Evolutionary conservation across 2,113 vertebrate genomes (phyloP).

Genomic region (Brienomyrus brachyistius): DNA sequence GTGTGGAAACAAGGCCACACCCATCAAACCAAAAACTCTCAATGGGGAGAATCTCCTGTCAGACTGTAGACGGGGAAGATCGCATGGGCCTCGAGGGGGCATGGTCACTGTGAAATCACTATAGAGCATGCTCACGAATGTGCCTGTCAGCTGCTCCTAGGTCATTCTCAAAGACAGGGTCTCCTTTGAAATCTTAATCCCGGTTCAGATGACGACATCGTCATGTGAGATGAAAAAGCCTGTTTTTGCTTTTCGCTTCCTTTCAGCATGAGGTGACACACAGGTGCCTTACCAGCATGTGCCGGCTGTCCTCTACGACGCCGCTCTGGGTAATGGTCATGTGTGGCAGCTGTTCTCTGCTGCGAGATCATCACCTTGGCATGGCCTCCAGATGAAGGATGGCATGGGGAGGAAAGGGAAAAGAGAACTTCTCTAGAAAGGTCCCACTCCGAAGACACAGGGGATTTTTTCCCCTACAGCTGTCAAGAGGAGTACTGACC

Average conservation of each 20-base stretch:
- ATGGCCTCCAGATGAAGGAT: neutral
- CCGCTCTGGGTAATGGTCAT: neutral
- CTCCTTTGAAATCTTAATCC: neutral
- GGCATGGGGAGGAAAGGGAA: neutral
- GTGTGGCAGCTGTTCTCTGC: neutral
- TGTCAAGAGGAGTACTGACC: neutral
- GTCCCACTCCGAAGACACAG: neutral
- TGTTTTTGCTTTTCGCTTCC: neutral
- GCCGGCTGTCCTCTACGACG: neutral
- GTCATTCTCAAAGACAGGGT: neutral
- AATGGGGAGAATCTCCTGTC: neutral
- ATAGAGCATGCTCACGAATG: neutral
- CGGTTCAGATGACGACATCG: neutral
- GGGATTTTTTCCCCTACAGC: neutral
- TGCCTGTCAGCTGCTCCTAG: neutral
- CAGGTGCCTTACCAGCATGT: neutral
- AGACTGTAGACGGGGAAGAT: neutral
- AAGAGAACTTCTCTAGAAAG: neutral
- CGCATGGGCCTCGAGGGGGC: neutral
- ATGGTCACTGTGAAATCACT: neutral
- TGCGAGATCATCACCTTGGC: conserved; percentile 1
- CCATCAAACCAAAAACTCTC: neutral
- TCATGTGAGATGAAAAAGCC: neutral
- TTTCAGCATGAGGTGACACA: neutral
- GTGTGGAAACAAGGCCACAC: neutral